Evolutionary conservation across 2,888 invertebrate genomes (phyloP).

Genomic region (Bibio marci): DNA sequence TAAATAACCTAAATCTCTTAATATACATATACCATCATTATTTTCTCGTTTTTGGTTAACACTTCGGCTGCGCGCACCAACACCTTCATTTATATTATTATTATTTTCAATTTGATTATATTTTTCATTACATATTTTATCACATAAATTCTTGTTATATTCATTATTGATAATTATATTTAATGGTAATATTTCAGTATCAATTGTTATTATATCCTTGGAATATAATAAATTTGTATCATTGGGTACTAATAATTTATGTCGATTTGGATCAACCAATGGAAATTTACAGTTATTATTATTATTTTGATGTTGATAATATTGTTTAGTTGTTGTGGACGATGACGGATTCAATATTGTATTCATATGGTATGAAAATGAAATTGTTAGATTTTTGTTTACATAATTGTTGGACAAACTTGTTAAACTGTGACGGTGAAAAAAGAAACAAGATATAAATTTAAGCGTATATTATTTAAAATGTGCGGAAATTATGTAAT

Average conservation of each 20-base stretch:
- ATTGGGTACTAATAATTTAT: too few relatives aligned
- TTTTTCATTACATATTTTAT: background rate
- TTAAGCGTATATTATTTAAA: background rate
- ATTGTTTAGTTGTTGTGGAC: background rate
- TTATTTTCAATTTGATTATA: background rate
- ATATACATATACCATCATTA: constrained; percentile 9
- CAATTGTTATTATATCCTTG: too few relatives aligned
- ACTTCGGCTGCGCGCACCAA: background rate
- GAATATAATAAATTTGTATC: too few relatives aligned
- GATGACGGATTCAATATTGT: constrained; percentile 11
- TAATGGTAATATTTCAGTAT: too few relatives aligned
- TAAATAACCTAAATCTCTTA: constrained; percentile 13
- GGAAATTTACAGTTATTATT: too few relatives aligned
- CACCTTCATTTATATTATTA: background rate
- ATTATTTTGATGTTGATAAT: background rate
- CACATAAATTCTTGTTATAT: background rate
- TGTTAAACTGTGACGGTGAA: constrained; percentile 7
- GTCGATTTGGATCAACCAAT: too few relatives aligned
- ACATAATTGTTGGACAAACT: constrained; percentile 10
- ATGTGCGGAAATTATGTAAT: too few relatives aligned
- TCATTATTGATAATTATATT: background rate
- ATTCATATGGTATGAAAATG: constrained; percentile 20
- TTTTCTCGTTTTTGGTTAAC: constrained; percentile 3
- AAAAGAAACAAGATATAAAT: background rate
- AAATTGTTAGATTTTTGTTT: constrained; percentile 17